A percentile compares a stretch with the other conserved stretches of the same genome.
Evolutionary conservation across 2,797 vertebrate species (phyloP).

Genomic region (Gadopsis bispinosus): DNA sequence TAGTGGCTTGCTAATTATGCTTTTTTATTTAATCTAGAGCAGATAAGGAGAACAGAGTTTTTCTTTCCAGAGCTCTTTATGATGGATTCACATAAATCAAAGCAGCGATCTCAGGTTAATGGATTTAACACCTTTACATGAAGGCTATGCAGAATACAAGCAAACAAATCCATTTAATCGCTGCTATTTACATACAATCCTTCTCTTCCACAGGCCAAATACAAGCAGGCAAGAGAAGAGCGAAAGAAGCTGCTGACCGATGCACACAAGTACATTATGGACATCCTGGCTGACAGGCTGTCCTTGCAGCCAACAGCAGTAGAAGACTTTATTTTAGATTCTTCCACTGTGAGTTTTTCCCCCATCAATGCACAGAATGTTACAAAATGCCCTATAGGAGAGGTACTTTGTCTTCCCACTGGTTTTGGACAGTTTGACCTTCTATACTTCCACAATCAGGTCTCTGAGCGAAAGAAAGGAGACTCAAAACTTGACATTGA

Average conservation of each 20-base stretch:
- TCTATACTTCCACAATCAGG: neutral
- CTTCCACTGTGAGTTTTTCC: slow-evolving; percentile 82
- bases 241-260: slow-evolving; percentile 80
- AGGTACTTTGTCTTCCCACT: neutral
- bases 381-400: neutral
- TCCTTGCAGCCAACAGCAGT: slow-evolving; percentile 73
- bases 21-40: neutral
- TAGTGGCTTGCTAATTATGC: neutral
- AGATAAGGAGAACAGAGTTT: neutral
- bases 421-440: neutral
- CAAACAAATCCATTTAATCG: neutral
- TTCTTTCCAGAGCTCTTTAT: neutral
- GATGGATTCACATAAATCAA: slow-evolving; percentile 44
- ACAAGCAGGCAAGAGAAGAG: slow-evolving; percentile 81
- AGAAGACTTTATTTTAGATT: slow-evolving; percentile 88
- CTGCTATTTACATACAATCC: slow-evolving; percentile 17
- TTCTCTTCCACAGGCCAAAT: slow-evolving; percentile 77
- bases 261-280: slow-evolving; percentile 86
- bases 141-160: neutral
- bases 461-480: neutral
- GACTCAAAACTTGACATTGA: neutral
- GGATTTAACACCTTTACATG: neutral
- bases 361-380: neutral
- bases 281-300: slow-evolving; percentile 79
- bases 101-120: slow-evolving; percentile 40